Evolutionary conservation across 2,113 vertebrate species (phyloP), one percentile per base, ranked within the genome.

Genomic region (Heptranchias perlo): DNA sequence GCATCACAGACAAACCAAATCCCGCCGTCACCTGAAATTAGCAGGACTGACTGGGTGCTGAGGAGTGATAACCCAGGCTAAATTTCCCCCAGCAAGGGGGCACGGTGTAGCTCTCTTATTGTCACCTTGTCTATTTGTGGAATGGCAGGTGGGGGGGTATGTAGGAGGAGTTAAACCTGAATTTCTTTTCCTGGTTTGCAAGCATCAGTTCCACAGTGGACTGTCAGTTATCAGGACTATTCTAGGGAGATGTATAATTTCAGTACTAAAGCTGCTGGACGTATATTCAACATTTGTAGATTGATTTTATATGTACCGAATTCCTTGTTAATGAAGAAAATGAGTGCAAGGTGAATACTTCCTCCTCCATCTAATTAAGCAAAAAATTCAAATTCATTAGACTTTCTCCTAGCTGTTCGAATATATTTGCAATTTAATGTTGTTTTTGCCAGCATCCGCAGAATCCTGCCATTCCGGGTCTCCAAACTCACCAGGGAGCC

Each of bases 341-440:
- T 52, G 23, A 35, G 89, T 93, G 58, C 89, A 93, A 93, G 58
- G 35, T 64, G 35, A 62, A 93, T 7, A 62, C 89, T 39, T 64
- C 47, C 23, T 52, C 18, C 35, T n/a, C 89, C 89, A 62, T 62
- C 89, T 62, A n/a, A 64, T 62, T 62, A 93, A 61, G 89, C 58
- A 62, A 61, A 92, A n/a, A 58, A 92, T n/a, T 91, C n/a, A 7
- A 8, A 64, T 23, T 62, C 16, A 39, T 62, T n/a, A 4, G 54
- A 11, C 4, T 16, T 23, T 93, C 54, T 44, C 58, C 58, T 23
- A 5, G 58, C 58, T 93, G 89, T 64, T 93, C 14, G 89, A 93
- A 93, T 93, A 93, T 8, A 93, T 93, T 93, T 93, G 89, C 89
- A 93, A 93, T n/a, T 93, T 93, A 93, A 93, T 39, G 58, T n/a